phyloP scores from a whole-genome alignment of 2,797 vertebrate genomes.

The Lepidocolaptes lacrymiger region DNA sequence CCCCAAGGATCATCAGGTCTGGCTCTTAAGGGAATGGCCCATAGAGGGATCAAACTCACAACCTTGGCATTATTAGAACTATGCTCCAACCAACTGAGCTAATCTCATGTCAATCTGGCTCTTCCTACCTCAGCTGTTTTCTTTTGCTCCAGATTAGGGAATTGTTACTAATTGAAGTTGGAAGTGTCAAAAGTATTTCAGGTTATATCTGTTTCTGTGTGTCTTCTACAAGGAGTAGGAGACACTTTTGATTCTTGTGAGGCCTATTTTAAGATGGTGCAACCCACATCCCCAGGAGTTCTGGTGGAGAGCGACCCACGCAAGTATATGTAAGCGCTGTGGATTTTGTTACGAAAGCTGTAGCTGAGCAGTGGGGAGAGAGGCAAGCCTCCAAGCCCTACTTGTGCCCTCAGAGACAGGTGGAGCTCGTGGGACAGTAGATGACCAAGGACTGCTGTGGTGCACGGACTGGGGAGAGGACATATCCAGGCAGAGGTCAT shows the following conservation, averaged over 20 bases:
- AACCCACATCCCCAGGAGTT: background rate
- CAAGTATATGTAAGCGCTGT: accelerated
- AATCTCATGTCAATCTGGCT: accelerated
- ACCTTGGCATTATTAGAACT: background rate
- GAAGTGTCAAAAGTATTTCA: background rate
- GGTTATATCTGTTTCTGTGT: background rate
- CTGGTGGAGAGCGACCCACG: background rate
- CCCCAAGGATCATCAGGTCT: background rate
- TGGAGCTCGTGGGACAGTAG: background rate
- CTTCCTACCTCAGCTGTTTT: background rate
- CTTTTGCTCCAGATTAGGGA: background rate
- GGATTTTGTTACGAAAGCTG: background rate
- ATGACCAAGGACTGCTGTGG: background rate
- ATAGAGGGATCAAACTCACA: background rate
- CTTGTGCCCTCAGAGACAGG: background rate
- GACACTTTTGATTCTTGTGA: background rate
- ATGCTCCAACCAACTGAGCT: background rate
- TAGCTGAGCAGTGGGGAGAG: background rate
- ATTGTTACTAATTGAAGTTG: background rate
- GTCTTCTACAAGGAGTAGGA: background rate
- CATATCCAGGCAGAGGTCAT: accelerated
- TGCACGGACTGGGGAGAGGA: background rate
- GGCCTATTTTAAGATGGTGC: background rate
- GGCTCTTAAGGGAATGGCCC: background rate
- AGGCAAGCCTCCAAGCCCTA: background rate